Conservation (phyloP, 2,797 vertebrate species). For the Premnoplex brunnescens region DNA sequence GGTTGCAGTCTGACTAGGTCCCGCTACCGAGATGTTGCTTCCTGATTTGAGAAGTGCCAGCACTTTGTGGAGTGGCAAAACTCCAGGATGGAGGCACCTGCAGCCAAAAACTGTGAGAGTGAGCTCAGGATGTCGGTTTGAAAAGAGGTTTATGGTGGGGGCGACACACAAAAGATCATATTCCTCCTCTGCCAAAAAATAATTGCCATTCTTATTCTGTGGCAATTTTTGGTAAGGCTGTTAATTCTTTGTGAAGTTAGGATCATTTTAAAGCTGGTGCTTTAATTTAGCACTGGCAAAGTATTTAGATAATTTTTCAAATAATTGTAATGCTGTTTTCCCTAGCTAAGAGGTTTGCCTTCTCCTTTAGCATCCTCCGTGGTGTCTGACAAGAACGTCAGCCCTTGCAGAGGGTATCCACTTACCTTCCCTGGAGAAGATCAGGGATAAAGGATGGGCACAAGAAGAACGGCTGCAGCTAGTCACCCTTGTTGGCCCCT, state of each 20-base stretch:
- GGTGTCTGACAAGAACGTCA: neutral
- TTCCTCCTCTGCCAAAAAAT: neutral
- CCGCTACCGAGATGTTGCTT: neutral
- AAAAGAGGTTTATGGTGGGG: neutral
- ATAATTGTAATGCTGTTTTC: neutral
- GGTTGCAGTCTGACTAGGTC: slow-evolving; percentile 25
- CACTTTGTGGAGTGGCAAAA: neutral
- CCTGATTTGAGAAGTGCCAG: neutral
- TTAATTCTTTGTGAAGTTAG: neutral
- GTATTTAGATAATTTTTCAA: neutral
- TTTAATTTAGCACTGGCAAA: neutral
- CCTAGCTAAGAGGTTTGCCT: neutral
- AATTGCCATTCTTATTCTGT: neutral
- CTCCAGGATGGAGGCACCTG: slow-evolving; percentile 23
- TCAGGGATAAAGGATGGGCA: neutral
- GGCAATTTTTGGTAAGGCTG: neutral
- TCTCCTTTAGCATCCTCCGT: neutral
- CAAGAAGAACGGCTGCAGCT: fast-evolving
- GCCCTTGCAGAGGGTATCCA: fast-evolving
- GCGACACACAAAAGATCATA: neutral
- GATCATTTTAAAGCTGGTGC: neutral
- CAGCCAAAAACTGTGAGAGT: neutral
- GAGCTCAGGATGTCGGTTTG: neutral
- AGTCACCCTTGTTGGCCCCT: neutral
- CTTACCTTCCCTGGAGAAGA: neutral